Conservation (phyloP, 2,797 vertebrate species). For the Numenius phaeopus region DNA sequence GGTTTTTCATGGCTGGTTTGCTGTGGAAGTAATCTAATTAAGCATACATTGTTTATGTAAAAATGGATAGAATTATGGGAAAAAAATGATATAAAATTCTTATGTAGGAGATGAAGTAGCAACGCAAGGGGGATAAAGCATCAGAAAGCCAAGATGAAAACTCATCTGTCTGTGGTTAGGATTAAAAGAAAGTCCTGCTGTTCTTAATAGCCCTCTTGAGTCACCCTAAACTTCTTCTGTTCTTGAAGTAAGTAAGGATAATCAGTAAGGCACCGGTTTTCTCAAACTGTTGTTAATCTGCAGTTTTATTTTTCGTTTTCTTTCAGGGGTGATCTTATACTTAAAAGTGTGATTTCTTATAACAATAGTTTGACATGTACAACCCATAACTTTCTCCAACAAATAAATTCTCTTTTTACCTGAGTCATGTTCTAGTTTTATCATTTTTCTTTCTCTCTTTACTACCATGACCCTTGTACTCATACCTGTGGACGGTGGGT, state of each 20-base stretch:
- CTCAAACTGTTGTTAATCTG: background rate
- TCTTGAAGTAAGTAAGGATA: background rate
- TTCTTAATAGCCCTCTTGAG: background rate
- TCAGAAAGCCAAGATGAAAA: background rate
- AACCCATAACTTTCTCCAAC: background rate
- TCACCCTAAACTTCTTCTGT: background rate
- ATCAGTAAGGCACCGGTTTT: background rate
- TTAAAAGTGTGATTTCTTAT: background rate
- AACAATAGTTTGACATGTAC: background rate
- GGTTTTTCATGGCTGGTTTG: background rate
- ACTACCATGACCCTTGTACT: background rate
- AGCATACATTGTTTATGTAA: background rate
- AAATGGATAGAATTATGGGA: background rate
- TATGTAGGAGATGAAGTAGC: background rate
- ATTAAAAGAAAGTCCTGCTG: background rate
- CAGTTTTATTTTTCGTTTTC: background rate
- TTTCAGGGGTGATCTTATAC: background rate
- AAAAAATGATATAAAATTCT: background rate
- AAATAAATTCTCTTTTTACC: background rate
- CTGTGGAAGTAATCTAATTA: background rate
- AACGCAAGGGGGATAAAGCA: background rate
- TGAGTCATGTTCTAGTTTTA: background rate
- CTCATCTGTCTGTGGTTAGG: background rate
- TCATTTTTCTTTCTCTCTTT: background rate
- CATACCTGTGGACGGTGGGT: rapidly evolving